Conservation (phyloP, 2,113 vertebrate species). For the Gorsachius goisagi region DNA sequence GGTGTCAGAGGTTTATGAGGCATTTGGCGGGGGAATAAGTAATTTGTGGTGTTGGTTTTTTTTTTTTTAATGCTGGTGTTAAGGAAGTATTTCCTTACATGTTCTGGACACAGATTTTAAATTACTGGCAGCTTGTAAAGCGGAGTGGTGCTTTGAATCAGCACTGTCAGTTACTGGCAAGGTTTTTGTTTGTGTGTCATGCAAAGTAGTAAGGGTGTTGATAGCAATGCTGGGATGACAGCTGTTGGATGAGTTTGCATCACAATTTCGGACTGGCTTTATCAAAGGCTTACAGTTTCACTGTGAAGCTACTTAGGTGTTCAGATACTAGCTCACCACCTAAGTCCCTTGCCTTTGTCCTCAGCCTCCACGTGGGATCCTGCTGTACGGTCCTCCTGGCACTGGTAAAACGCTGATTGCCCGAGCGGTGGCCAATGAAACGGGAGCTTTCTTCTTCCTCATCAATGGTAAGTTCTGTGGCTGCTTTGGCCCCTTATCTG, state of each 20-base stretch:
- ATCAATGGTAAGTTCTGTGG: slow-evolving; percentile 85
- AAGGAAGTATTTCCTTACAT: not conserved
- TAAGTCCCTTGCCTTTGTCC: not conserved
- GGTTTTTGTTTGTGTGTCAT: slow-evolving; percentile 7
- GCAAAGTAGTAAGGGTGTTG: not conserved
- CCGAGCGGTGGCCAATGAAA: slow-evolving; percentile 96
- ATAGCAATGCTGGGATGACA: not conserved
- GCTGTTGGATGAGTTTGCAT: not conserved
- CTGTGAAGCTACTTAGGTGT: not conserved
- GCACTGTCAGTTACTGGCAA: not conserved
- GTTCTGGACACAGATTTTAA: not conserved
- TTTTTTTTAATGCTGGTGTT: not conserved
- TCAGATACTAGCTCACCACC: not conserved
- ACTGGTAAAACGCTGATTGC: slow-evolving; percentile 98
- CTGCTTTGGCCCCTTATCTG: not conserved
- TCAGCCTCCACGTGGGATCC: slow-evolving; percentile 95
- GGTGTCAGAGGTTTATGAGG: not conserved
- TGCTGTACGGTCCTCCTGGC: slow-evolving; percentile 96
- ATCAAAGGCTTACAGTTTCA: not conserved
- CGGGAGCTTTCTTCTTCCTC: slow-evolving; percentile 96
- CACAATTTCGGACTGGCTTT: not conserved
- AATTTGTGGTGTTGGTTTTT: not conserved
- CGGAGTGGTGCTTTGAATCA: not conserved
- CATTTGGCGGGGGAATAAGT: not conserved
- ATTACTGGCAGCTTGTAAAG: not conserved